Evolutionary conservation across 2,797 vertebrate genomes (phyloP), one percentile per base, ranked within the genome.

Genomic region (Sarcoramphus papa): DNA sequence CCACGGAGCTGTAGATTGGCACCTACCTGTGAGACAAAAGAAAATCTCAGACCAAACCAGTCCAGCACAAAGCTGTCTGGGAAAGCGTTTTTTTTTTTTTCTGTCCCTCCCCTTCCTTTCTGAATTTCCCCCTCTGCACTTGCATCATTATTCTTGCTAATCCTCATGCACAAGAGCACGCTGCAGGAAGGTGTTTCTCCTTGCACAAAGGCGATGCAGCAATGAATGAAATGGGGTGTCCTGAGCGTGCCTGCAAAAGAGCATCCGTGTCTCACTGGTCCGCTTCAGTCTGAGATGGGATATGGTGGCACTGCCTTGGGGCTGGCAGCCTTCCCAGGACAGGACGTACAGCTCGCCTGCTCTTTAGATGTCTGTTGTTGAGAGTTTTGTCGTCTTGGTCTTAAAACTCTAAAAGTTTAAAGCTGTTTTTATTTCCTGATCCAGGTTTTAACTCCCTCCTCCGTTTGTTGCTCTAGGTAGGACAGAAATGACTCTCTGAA

Each of bases 111-210:
- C 23, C 9, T 90, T 77, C 14, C 21, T 53, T 41, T 51, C 51
- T 78, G 40, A 60, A 14, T 74, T 74, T 35, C 16, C 12, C 33
- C 10, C 47, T 90, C 45, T 83, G n/a, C 47, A 45, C 51, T 37
- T 40, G 37, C 60, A 30, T 22, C 45, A 0, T 69, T 78, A 12
- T 33, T 88, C 19, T 67, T 88, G 43, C 50, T 60, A 35, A 68
- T 56, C 37, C 57, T 72, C 41, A 3, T 14, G 68, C 43, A 10
- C 8, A 43, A 35, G 67, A n/a, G 6, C 24, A 22, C 0, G 0
- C 56, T 89, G 72, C 35, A 79, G 84, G 77, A 17, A 48, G 65
- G 21, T 2, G 7, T 51, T 91, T 72, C 73, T 62, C 53, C 45
- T 45, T 48, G 9, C 5, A 1, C 4, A 5, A 10, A 33, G 65